These are phyloP conservation scores for Zygogramma bicolorata DNA, from an alignment of 2,888 invertebrate genomes.

Conservation along the genomic window DNA sequence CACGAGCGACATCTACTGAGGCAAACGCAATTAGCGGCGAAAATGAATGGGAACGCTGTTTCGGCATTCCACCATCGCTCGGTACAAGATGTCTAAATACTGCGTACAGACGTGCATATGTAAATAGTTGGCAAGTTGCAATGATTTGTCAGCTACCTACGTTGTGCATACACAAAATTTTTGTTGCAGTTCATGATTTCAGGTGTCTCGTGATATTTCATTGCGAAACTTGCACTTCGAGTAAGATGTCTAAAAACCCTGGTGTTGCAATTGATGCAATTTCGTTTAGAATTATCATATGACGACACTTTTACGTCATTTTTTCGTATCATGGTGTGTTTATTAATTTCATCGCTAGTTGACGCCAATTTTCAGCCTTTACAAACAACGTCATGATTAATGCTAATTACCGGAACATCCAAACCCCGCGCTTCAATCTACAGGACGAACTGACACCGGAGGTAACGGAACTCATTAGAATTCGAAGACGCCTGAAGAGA, in stretches of 20 bases:
- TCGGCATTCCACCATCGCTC: slow-evolving; percentile 11
- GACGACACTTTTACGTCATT: too few species aligned
- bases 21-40: slow-evolving; percentile 42
- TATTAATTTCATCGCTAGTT: too few species aligned
- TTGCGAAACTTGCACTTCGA: neutral
- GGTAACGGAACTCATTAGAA: too few species aligned
- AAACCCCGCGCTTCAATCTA: too few species aligned
- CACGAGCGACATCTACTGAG: slow-evolving; percentile 46
- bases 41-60: slow-evolving; percentile 32
- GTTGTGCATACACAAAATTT: slow-evolving; percentile 28
- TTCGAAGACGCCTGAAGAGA: too few species aligned
- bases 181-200: slow-evolving; percentile 24
- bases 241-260: too few species aligned
- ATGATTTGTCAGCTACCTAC: slow-evolving; percentile 30
- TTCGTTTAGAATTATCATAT: too few species aligned
- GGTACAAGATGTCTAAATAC: slow-evolving; percentile 39
- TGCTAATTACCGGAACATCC: neutral
- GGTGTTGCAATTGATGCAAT: too few species aligned
- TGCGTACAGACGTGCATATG: slow-evolving; percentile 43
- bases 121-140: slow-evolving; percentile 43
- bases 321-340: too few species aligned
- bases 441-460: too few species aligned
- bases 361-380: too few species aligned
- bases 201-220: neutral
- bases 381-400: too few species aligned